These are phyloP conservation scores for Dasyprocta punctata DNA, from an alignment of 2,113 vertebrate genomes.

Conservation along the genomic window DNA sequence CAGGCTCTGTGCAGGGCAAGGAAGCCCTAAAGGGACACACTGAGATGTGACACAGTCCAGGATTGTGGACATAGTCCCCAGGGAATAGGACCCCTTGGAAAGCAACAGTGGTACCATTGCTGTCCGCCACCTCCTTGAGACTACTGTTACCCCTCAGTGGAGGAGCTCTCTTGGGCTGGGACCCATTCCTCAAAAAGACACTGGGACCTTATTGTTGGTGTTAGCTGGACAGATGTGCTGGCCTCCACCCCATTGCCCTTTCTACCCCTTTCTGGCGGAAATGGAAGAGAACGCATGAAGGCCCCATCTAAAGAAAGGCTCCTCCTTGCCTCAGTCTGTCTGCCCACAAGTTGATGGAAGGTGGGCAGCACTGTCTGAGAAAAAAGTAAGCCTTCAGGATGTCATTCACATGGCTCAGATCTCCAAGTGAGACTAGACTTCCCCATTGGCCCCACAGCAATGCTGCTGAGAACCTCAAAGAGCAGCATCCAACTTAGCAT, in stretches of 20 bases:
- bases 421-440: background rate
- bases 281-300: background rate
- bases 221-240: background rate
- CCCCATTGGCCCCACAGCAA: background rate
- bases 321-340: background rate
- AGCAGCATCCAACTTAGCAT: background rate
- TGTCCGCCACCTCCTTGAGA: background rate
- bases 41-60: rapidly evolving
- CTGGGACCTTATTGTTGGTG: background rate
- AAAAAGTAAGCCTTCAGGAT: background rate
- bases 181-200: background rate
- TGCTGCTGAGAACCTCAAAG: background rate
- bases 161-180: background rate
- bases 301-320: background rate
- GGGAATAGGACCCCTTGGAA: background rate
- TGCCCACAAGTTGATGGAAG: too few species aligned
- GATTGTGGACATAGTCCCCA: too few species aligned
- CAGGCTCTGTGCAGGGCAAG: rapidly evolving
- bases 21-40: background rate
- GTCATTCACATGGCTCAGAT: rapidly evolving
- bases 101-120: rapidly evolving
- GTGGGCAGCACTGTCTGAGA: background rate
- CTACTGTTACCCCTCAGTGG: background rate
- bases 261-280: background rate
- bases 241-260: background rate